A percentile compares a stretch with the other conserved stretches of the same genome.
Evolutionary conservation across 2,113 vertebrate species (phyloP).

Genomic region (Danio rerio): DNA sequence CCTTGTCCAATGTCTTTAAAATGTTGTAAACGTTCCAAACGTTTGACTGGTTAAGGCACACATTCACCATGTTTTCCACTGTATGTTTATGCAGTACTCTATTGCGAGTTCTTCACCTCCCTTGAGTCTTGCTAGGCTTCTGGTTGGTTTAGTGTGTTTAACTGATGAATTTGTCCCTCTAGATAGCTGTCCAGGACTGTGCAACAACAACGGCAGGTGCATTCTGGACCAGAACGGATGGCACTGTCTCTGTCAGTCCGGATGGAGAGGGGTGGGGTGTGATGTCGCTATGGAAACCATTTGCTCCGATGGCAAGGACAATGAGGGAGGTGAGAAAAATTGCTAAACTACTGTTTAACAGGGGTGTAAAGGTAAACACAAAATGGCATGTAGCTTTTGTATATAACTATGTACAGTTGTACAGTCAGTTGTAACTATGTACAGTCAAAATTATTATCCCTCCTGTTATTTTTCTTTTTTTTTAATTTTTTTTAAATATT

Average conservation of each 20-base stretch:
- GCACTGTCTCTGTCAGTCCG: conserved; percentile 97
- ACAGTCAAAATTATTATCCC: too few relatives aligned
- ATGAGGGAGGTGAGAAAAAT: conserved; percentile 90
- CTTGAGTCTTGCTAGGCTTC: conserved; percentile 40
- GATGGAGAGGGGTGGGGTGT: conserved; percentile 97
- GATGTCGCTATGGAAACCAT: conserved; percentile 97
- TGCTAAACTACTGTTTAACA: too few relatives aligned
- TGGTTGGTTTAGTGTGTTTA: conserved; percentile 57
- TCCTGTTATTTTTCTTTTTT: too few relatives aligned
- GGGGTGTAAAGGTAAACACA: too few relatives aligned
- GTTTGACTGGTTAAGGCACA: conserved; percentile 28
- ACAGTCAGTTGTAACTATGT: too few relatives aligned
- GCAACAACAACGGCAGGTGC: conserved; percentile 97
- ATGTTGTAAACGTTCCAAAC: conserved; percentile 54
- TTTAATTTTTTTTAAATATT: too few relatives aligned
- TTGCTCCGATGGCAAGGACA: conserved; percentile 97
- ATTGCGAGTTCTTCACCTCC: conserved; percentile 61
- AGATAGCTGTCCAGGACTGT: conserved; percentile 97
- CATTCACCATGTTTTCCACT: conserved; percentile 38
- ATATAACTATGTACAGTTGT: too few relatives aligned
- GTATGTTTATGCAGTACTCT: conserved; percentile 23
- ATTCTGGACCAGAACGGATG: conserved; percentile 97
- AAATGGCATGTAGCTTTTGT: too few relatives aligned
- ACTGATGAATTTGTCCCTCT: conserved; percentile 73
- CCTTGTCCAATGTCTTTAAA: conserved; percentile 87